phyloP scores from a whole-genome alignment of 1,140 invertebrate species.

The Caerostris darwini region DNA sequence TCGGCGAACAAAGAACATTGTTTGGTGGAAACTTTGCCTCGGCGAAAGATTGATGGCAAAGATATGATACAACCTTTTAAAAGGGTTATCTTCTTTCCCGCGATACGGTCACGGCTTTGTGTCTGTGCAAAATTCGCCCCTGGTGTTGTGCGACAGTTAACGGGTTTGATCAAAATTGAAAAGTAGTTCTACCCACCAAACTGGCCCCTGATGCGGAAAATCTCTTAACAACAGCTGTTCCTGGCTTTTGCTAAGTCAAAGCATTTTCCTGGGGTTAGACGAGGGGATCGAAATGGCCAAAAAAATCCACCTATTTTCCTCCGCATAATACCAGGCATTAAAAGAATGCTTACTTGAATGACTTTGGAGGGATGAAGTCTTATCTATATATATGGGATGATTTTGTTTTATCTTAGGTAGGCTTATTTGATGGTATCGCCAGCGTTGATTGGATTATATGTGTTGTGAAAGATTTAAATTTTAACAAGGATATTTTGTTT shows the following conservation, averaged over 20 bases:
- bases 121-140: not conserved
- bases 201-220: constrained; percentile 43
- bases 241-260: constrained; percentile 6
- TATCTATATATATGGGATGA: no score
- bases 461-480: no score
- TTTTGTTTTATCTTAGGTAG: no score
- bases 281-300: not conserved
- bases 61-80: constrained; percentile 66
- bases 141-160: not conserved
- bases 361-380: not conserved
- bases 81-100: constrained; percentile 31
- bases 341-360: constrained; percentile 15
- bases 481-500: no score
- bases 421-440: no score
- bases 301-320: not conserved
- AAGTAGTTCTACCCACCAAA: not conserved
- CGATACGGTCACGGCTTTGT: constrained; percentile 42
- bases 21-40: constrained; percentile 19
- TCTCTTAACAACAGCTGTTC: constrained; percentile 59
- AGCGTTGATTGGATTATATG: no score
- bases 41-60: constrained; percentile 51
- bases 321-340: constrained; percentile 25
- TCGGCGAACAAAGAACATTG: constrained; percentile 50
- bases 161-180: constrained; percentile 52
- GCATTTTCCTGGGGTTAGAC: not conserved